Evolutionary conservation across 92 coral and sea anemone genomes (phyloP).

Genomic region (Actinostola sp.): DNA sequence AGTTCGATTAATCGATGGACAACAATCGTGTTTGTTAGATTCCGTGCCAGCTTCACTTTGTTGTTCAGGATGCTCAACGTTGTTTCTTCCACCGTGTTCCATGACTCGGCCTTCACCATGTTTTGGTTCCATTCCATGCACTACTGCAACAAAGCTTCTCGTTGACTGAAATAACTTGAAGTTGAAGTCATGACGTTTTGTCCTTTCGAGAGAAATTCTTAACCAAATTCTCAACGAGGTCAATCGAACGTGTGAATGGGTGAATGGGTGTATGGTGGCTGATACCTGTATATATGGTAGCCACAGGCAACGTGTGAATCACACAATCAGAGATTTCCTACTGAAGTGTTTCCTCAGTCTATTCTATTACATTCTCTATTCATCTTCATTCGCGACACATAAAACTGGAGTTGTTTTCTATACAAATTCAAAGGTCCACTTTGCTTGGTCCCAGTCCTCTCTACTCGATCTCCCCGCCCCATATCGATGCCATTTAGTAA

Average conservation of each 20-base stretch:
- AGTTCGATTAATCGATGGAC: slow-evolving; percentile 34
- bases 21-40: background rate
- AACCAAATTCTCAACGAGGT: background rate
- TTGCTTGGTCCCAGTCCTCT: no score
- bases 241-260: background rate
- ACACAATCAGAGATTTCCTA: background rate
- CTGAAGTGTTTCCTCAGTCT: background rate
- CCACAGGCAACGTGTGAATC: slow-evolving; percentile 5
- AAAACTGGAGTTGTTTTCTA: no score
- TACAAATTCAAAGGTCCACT: no score
- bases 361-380: no score
- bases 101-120: background rate
- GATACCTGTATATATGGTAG: background rate
- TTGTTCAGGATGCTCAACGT: background rate
- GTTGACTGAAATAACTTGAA: background rate
- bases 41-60: background rate
- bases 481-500: no score
- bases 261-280: background rate
- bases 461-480: no score
- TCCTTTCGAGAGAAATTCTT: background rate
- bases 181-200: slow-evolving; percentile 4
- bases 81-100: background rate
- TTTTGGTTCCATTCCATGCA: background rate
- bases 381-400: no score
- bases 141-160: no score